Evolutionary conservation across 1,140 invertebrate genomes (phyloP), one percentile per base, ranked within the genome.

Genomic region (Micrasema minimum): DNA sequence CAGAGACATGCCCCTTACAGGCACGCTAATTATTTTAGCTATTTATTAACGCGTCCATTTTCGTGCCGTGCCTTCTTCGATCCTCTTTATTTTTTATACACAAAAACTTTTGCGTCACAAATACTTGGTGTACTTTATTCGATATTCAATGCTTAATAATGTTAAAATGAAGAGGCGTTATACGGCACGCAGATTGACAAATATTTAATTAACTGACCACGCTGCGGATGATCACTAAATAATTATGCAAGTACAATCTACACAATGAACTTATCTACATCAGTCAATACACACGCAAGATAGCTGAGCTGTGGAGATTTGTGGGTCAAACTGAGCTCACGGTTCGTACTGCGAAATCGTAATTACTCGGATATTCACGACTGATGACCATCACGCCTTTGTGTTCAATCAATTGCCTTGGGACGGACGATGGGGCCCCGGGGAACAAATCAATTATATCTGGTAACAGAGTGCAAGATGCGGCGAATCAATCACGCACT

Each of bases 311-410:
- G 23, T 11, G n/a, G 31, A 35, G 23, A 38, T 55, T 57, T 57
- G 26, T 57, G 53, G 53, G 53, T 38, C 53, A 57, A 57, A 35
- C 37, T 57, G 53, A 57, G 53, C n/a, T 12, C n/a, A 57, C 53
- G 31, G 26, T 10, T 11, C 1, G n/a, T 57, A 57, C 53, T 57
- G 31, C 12, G 26, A 57, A 57, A 57, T 57, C 31, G 26, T 57
- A 38, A 57, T 57, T 57, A 38, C 23, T 35, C 53, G 26, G 31
- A 35, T 57, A 57, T 51, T 51, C 20, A 23, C 20, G 16, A 48
- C 31, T 10, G 23, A 35, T 14, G 53, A n/a, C 26, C 31, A 57
- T 14, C 14, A 55, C 26, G 53, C 23, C 26, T 35, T 23, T 20
- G 50, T 14, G 53, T 16, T 37, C 10, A 16, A 57, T 37, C 53